Conservation (phyloP, 2,888 invertebrate species). For the Eristalis arbustorum region DNA sequence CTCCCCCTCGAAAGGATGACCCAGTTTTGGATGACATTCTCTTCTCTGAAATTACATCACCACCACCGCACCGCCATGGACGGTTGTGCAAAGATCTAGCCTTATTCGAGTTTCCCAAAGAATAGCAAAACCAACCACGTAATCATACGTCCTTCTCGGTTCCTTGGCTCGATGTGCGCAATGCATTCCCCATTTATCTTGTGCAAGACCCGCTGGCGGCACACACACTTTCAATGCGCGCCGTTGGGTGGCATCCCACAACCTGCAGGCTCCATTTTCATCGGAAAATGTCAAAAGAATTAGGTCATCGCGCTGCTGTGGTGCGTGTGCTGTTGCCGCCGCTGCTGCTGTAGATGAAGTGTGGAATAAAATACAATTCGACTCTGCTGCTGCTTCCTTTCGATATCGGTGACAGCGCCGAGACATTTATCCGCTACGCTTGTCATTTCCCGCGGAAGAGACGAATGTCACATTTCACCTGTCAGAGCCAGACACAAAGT, state of each 20-base stretch:
- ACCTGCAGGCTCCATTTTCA: slow-evolving; percentile 31
- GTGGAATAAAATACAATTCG: background rate
- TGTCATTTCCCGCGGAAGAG: slow-evolving; percentile 23
- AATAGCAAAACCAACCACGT: background rate
- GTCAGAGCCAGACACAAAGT: slow-evolving; percentile 15
- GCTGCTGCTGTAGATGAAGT: background rate
- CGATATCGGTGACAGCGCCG: slow-evolving; percentile 25
- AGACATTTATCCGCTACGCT: slow-evolving; percentile 47
- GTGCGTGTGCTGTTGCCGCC: too few relatives aligned
- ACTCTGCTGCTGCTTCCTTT: slow-evolving; percentile 9
- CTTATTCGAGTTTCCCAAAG: background rate
- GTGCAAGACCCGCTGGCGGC: slow-evolving; percentile 20
- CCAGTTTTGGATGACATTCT: background rate
- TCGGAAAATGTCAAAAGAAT: slow-evolving; percentile 51
- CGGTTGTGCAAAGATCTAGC: background rate
- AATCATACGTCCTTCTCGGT: background rate
- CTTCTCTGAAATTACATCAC: background rate
- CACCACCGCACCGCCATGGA: background rate
- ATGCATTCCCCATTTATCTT: slow-evolving; percentile 37
- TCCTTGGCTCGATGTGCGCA: slow-evolving; percentile 9
- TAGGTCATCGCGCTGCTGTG: slow-evolving; percentile 36
- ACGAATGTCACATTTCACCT: background rate
- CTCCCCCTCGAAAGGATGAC: background rate
- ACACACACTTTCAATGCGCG: slow-evolving; percentile 1
- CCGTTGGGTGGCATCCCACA: slow-evolving; percentile 1